phyloP scores from a whole-genome alignment of 2,797 vertebrate species.

The Pseudotriccus pelzelni region DNA sequence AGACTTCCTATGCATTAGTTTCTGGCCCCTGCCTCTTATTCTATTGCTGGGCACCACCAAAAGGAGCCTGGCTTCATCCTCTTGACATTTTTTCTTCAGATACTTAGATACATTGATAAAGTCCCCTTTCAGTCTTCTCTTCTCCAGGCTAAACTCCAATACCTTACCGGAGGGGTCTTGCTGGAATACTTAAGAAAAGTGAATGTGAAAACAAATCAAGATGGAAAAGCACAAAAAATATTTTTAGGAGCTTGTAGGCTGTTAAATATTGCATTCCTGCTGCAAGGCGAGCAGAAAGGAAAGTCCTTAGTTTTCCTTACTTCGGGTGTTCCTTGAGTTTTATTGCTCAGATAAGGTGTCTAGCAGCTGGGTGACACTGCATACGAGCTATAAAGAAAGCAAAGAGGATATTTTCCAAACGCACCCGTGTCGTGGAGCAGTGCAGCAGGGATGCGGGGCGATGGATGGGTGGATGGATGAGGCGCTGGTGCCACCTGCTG shows the following conservation, averaged over 20 bases:
- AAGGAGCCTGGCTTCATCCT: background rate
- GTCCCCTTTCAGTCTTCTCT: background rate
- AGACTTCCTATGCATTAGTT: background rate
- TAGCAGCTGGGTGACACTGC: background rate
- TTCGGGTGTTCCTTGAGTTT: background rate
- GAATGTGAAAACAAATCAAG: fast-evolving
- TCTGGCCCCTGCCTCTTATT: background rate
- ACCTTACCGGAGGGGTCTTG: background rate
- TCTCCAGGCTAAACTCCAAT: background rate
- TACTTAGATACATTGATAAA: background rate
- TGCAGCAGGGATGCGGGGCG: background rate
- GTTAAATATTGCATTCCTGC: background rate
- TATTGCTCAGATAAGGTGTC: background rate
- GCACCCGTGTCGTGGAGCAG: background rate
- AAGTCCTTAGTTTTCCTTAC: background rate
- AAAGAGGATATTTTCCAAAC: background rate
- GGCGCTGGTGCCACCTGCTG: slow-evolving; percentile 21
- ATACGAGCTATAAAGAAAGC: fast-evolving
- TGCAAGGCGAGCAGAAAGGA: background rate
- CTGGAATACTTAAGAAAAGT: background rate
- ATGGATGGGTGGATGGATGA: background rate
- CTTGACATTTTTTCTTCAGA: background rate
- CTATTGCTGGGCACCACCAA: background rate
- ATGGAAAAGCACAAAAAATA: background rate
- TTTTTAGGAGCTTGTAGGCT: background rate